Base-by-base conservation (phyloP, 2,113 vertebrate genomes). In the Centrocercus urophasianus region DNA sequence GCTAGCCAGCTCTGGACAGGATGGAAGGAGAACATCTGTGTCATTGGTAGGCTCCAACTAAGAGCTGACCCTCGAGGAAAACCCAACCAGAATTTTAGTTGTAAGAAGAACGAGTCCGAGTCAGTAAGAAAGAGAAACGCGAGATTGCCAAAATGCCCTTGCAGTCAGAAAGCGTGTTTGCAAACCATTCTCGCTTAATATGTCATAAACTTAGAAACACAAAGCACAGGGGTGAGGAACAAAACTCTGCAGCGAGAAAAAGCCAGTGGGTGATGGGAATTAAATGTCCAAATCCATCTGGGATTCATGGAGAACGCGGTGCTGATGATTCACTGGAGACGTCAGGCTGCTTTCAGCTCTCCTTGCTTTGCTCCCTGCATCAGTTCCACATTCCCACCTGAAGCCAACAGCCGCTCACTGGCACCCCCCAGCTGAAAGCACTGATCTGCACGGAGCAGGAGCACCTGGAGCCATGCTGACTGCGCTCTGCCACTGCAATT, bases 361-460 rank as follows among this genome's bases (percentile, higher is more conserved):
- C 32, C 52, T 22, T 60, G 50, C 22, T 40, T 73, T 18, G 36
- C 8, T 88, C 75, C 40, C 43, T 16, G 1, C 28, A 22, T 20
- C 66, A 36, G 18, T 45, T 30, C 6, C 18, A 24, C 19, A 1
- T 28, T 24, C 54, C 45, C 60, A 34, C 1, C 36, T 1, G 27
- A n/a, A 60, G 25, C 43, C 27, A 24, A 60, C 57, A 72, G 52
- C 27, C 12, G 32, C 24, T 36, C 36, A 3, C 4, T 0, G 54
- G 20, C 66, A 8, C 27, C 45, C 20, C 73, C 32, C 12, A 36
- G 0, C 16, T 8, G 1, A 18, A 2, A 40, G 27, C 74, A 30
- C 0, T 3, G 5, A 0, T 56, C 4, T 52, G 50, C 25, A 25
- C 7, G 8, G 50, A 27, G 50, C 50, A 52, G 50, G 50, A 52